Conservation (phyloP, 2,113 vertebrate genomes). For the Cinclus mexicanus region DNA sequence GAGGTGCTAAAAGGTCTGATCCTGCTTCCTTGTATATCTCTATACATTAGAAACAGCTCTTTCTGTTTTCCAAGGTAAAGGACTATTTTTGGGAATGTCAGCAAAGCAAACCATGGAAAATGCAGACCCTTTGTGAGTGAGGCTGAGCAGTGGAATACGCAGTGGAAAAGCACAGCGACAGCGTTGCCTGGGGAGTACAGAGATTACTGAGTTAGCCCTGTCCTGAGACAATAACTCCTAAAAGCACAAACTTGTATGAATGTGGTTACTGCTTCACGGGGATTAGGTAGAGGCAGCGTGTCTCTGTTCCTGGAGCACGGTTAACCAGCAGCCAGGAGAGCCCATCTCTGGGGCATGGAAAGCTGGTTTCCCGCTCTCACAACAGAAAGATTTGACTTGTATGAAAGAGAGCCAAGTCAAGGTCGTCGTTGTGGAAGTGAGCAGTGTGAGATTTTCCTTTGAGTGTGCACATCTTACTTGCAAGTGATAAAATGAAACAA, state of each 20-base stretch:
- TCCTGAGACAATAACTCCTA: not conserved
- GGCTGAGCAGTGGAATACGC: not conserved
- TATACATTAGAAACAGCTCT: not conserved
- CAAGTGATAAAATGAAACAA: not conserved
- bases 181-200: not conserved
- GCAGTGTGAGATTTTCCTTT: not conserved
- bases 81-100: not conserved
- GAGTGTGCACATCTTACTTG: slow-evolving; percentile 27
- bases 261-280: slow-evolving; percentile 4
- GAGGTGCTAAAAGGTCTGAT: slow-evolving; percentile 58
- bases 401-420: not conserved
- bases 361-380: not conserved
- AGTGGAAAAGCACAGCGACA: not conserved
- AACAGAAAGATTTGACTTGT: not conserved
- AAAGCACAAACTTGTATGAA: slow-evolving; percentile 63
- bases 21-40: slow-evolving; percentile 23
- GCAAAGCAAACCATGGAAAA: not conserved
- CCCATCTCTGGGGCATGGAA: not conserved
- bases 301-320: not conserved
- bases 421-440: not conserved
- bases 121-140: not conserved
- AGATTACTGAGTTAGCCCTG: not conserved
- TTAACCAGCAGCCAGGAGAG: not conserved
- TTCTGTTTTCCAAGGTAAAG: not conserved
- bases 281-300: not conserved